Conservation (phyloP, 1,140 invertebrate species). For the Gyrodactylus salaris region DNA sequence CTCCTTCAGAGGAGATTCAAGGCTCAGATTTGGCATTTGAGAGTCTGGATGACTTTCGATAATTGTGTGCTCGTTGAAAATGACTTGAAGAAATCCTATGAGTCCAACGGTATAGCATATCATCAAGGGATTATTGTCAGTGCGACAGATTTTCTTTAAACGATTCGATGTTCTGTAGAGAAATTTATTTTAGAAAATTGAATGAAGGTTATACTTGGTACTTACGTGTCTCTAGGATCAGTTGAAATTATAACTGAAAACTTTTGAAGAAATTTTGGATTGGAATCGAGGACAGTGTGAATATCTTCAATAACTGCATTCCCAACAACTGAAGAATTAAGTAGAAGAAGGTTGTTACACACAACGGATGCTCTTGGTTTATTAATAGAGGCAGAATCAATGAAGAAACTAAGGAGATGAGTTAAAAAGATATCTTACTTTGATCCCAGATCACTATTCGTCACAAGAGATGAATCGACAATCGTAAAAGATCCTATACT, state of each 20-base stretch:
- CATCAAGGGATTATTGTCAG: slow-evolving; percentile 37
- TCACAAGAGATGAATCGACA: slow-evolving; percentile 41
- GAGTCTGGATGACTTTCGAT: slow-evolving; percentile 76
- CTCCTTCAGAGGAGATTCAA: slow-evolving; percentile 47
- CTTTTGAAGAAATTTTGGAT: background rate
- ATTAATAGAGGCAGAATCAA: slow-evolving; percentile 40
- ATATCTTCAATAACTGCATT: background rate
- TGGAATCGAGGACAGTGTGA: background rate
- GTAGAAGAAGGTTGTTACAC: background rate
- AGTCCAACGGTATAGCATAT: slow-evolving; percentile 59
- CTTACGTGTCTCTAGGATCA: background rate
- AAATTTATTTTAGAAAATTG: background rate
- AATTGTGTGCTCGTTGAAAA: slow-evolving; percentile 55
- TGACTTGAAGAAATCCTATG: slow-evolving; percentile 53
- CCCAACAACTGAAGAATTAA: background rate
- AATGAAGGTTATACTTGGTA: background rate
- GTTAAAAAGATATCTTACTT: slow-evolving; percentile 30
- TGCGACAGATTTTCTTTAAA: background rate
- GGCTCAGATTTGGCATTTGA: slow-evolving; percentile 43
- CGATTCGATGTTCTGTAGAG: no score
- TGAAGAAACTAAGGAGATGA: slow-evolving; percentile 37
- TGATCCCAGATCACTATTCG: slow-evolving; percentile 52
- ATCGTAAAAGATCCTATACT: slow-evolving; percentile 82
- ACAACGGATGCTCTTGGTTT: slow-evolving; percentile 17
- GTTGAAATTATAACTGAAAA: background rate